These are phyloP conservation scores for Cheumatopsyche charites DNA, from an alignment of 1,140 invertebrate genomes.

Conservation along the genomic window DNA sequence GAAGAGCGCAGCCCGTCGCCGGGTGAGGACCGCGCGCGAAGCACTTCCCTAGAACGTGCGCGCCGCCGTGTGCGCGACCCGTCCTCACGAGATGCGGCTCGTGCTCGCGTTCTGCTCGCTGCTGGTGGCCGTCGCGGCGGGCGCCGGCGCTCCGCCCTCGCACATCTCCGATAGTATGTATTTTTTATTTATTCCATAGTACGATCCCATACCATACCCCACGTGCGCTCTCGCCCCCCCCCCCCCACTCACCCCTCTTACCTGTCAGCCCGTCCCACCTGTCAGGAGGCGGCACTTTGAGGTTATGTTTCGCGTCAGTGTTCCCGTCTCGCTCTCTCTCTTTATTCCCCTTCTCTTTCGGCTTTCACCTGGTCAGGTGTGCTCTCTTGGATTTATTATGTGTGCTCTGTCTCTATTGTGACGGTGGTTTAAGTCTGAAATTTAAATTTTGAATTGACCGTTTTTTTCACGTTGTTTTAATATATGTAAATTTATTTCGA, in stretches of 20 bases:
- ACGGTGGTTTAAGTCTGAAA: no score
- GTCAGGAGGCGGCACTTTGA: neutral
- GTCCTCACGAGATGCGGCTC: conserved; percentile 44
- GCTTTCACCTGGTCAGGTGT: conserved; percentile 11
- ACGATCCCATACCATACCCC: neutral
- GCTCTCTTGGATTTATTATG: no score
- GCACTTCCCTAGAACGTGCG: neutral
- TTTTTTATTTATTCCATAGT: neutral
- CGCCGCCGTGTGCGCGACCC: neutral
- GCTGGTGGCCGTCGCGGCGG: conserved; percentile 38
- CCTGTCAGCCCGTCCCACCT: neutral
- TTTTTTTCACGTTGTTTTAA: no score
- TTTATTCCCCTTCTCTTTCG: neutral
- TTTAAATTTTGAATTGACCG: no score
- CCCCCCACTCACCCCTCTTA: neutral
- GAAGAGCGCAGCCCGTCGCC: conserved; percentile 28
- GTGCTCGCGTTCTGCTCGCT: conserved; percentile 45
- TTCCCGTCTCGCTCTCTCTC: neutral
- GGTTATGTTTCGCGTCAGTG: neutral
- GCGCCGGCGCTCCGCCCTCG: conserved; percentile 30
- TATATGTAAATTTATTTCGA: no score
- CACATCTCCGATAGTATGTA: conserved; percentile 46
- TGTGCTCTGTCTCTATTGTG: no score
- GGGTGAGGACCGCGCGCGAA: conserved; percentile 31
- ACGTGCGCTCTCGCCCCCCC: neutral